Evolutionary conservation across 2,113 vertebrate genomes (phyloP).

Genomic region (Tupaia tana): DNA sequence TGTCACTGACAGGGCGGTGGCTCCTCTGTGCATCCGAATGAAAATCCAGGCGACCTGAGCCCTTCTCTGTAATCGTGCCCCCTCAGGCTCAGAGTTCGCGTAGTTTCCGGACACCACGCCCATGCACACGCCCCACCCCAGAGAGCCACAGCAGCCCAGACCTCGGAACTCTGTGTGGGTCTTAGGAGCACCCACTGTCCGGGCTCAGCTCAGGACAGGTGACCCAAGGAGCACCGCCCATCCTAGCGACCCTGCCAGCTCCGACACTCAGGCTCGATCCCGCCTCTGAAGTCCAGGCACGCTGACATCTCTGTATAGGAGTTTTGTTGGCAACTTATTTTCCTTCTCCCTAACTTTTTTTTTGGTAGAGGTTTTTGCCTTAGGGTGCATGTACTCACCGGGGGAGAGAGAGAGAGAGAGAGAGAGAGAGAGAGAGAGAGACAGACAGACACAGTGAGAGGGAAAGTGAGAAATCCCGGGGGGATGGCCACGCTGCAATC

Average conservation of each 20-base stretch:
- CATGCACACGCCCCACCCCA: neutral
- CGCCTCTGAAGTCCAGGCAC: neutral
- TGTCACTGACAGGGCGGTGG: neutral
- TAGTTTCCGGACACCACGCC: neutral
- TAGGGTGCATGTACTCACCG: too few relatives aligned
- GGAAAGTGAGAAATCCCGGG: too few relatives aligned
- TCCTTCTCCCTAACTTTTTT: neutral
- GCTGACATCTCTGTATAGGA: fast-evolving
- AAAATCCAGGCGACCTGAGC: neutral
- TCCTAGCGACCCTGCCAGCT: neutral
- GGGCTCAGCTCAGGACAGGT: too few relatives aligned
- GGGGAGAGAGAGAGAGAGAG: too few relatives aligned
- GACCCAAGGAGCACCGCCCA: neutral
- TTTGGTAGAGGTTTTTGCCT: too few relatives aligned
- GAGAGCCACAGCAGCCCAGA: fast-evolving
- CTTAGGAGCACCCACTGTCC: too few relatives aligned
- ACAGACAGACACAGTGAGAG: too few relatives aligned
- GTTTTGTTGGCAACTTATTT: neutral
- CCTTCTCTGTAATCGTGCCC: neutral
- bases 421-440: too few relatives aligned
- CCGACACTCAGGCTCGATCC: neutral
- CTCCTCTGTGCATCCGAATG: neutral
- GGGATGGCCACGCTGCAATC: too few relatives aligned
- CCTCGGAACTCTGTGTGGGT: neutral
- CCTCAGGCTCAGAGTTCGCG: neutral